Evolutionary conservation across 2,888 invertebrate species (phyloP).

Genomic region (Drosophila kuntzei): DNA sequence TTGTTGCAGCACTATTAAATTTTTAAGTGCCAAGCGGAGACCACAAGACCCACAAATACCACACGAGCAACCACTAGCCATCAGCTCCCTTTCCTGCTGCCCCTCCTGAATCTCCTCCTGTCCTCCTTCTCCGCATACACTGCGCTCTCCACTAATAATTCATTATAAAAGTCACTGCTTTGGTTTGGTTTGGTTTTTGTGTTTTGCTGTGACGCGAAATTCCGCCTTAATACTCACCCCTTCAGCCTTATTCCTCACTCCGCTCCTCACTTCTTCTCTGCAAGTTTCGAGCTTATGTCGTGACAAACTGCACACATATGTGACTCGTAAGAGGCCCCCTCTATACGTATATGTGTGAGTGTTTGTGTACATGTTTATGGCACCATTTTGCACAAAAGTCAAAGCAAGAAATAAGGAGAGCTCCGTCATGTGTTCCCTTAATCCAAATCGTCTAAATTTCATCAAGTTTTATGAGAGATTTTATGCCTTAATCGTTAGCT

Average conservation of each 20-base stretch:
- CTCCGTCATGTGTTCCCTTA: slow-evolving; percentile 33
- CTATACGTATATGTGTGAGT: slow-evolving; percentile 32
- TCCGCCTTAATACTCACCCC: slow-evolving; percentile 48
- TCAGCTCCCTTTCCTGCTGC: slow-evolving; percentile 21
- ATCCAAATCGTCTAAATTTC: slow-evolving; percentile 37
- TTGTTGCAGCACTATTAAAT: slow-evolving; percentile 75
- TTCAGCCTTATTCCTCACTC: neutral
- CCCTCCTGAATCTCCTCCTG: neutral
- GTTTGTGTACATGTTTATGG: slow-evolving; percentile 71
- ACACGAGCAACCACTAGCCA: slow-evolving; percentile 67
- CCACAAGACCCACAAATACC: slow-evolving; percentile 77
- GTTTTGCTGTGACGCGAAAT: slow-evolving; percentile 77
- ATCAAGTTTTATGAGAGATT: slow-evolving; percentile 12
- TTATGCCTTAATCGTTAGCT: slow-evolving; percentile 1
- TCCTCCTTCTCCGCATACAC: slow-evolving; percentile 5
- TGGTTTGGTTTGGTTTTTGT: slow-evolving; percentile 81
- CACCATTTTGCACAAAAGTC: slow-evolving; percentile 75
- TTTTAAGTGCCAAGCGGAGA: slow-evolving; percentile 75
- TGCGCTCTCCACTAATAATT: slow-evolving; percentile 70
- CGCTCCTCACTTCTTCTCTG: neutral
- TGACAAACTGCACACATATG: slow-evolving; percentile 82
- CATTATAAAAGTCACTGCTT: slow-evolving; percentile 81
- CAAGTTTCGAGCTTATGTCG: slow-evolving; percentile 72
- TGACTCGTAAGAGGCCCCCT: slow-evolving; percentile 40
- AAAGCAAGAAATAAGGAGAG: slow-evolving; percentile 54